Conservation (phyloP, 2,113 vertebrate genomes). For the Chrysemys picta region DNA sequence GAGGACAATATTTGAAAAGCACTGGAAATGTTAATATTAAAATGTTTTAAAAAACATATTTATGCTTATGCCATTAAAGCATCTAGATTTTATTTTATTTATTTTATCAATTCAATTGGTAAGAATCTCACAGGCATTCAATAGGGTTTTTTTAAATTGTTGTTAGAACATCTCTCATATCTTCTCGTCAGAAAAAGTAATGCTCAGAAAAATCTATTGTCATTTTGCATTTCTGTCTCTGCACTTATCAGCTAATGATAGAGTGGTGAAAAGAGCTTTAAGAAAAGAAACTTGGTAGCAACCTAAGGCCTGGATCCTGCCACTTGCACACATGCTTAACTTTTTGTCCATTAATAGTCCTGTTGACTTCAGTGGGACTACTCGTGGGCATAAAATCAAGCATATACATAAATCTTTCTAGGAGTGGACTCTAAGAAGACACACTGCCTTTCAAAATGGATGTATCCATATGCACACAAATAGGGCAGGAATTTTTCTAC, state of each 20-base stretch:
- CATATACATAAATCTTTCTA: background rate
- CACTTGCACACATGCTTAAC: background rate
- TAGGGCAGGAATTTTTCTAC: background rate
- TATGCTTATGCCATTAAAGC: background rate
- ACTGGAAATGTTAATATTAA: background rate
- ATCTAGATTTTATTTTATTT: background rate
- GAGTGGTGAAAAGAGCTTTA: accelerated
- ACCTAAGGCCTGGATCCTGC: accelerated
- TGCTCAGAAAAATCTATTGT: background rate
- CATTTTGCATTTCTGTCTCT: background rate
- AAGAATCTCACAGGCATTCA: background rate
- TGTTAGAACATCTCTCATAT: background rate
- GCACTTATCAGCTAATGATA: background rate
- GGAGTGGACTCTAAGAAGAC: background rate
- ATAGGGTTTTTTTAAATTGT: background rate
- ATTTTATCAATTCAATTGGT: background rate
- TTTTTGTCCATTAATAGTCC: background rate
- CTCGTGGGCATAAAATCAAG: background rate
- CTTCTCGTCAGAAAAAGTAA: background rate
- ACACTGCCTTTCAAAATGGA: background rate
- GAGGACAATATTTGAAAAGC: background rate
- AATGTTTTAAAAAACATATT: background rate
- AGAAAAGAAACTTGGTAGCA: background rate
- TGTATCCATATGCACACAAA: background rate
- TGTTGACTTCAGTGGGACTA: background rate